A percentile compares a stretch with the other conserved stretches of the same genome.
These are phyloP conservation scores for Oligia strigilis DNA, from an alignment of 2,888 invertebrate species.

Conservation along the genomic window DNA sequence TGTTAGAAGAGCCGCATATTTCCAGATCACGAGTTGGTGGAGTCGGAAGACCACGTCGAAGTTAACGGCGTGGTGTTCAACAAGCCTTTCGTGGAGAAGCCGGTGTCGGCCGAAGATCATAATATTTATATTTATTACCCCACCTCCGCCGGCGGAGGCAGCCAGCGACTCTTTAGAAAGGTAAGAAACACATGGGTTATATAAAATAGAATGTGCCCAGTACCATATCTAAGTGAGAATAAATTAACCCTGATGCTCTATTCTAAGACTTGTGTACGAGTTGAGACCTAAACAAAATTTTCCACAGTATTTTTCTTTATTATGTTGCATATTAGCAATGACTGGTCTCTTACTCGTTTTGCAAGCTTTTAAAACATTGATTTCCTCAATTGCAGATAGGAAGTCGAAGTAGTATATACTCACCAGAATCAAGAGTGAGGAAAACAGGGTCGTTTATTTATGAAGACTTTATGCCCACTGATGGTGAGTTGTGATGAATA, in stretches of 20 bases:
- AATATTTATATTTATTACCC: slow-evolving; percentile 99
- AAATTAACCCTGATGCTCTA: background rate
- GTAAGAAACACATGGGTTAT: slow-evolving; percentile 83
- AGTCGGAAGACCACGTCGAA: slow-evolving; percentile 99
- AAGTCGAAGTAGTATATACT: slow-evolving; percentile 99
- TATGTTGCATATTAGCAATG: background rate
- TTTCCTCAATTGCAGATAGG: slow-evolving; percentile 93
- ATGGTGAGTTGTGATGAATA: slow-evolving; percentile 92
- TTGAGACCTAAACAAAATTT: background rate
- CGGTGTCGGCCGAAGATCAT: slow-evolving; percentile 99
- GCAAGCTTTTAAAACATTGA: background rate
- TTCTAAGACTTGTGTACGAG: background rate
- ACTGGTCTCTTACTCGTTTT: background rate
- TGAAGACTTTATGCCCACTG: slow-evolving; percentile 99
- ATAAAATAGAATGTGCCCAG: background rate
- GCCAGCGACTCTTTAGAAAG: slow-evolving; percentile 99
- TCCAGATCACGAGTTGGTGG: slow-evolving; percentile 96
- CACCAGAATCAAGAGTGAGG: slow-evolving; percentile 98
- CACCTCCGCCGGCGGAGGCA: slow-evolving; percentile 99
- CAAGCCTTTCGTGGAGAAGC: slow-evolving; percentile 99
- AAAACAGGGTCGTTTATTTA: slow-evolving; percentile 99
- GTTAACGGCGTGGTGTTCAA: slow-evolving; percentile 98
- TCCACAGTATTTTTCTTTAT: background rate
- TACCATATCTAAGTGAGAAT: background rate
- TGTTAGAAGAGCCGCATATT: slow-evolving; percentile 12